Evolutionary conservation across 1,140 invertebrate genomes (phyloP).

Genomic region (Chironomus tepperi): DNA sequence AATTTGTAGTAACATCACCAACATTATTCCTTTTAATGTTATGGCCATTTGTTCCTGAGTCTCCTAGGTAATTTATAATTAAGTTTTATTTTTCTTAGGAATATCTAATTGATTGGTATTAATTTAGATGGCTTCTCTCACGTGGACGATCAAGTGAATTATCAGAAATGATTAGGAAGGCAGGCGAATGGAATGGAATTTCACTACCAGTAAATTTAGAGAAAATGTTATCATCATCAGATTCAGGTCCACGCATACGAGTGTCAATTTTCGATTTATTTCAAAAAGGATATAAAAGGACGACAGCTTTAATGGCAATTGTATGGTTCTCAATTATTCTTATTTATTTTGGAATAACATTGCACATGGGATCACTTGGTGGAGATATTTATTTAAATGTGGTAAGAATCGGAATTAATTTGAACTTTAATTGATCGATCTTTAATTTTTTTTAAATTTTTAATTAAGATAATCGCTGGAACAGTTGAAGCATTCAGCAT

Average conservation of each 20-base stretch:
- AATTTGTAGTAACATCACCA: slow-evolving; percentile 59
- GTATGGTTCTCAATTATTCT: slow-evolving; percentile 63
- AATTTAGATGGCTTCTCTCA: slow-evolving; percentile 70
- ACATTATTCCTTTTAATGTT: slow-evolving; percentile 53
- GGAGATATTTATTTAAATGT: slow-evolving; percentile 58
- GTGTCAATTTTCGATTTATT: slow-evolving; percentile 52
- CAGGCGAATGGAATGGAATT: slow-evolving; percentile 53
- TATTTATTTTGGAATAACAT: slow-evolving; percentile 59
- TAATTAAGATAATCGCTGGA: slow-evolving; percentile 47
- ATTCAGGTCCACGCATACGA: slow-evolving; percentile 28
- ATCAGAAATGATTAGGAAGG: slow-evolving; percentile 53
- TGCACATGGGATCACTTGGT: slow-evolving; percentile 56
- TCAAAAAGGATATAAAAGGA: slow-evolving; percentile 47
- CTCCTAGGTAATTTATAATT: slow-evolving; percentile 20
- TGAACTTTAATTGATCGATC: not conserved
- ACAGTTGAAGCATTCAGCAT: slow-evolving; percentile 58
- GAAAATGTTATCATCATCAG: slow-evolving; percentile 43
- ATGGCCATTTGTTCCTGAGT: slow-evolving; percentile 43
- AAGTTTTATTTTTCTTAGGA: slow-evolving; percentile 40
- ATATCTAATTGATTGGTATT: slow-evolving; percentile 65
- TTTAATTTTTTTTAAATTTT: not conserved
- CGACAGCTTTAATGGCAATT: slow-evolving; percentile 52
- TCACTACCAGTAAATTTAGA: slow-evolving; percentile 50
- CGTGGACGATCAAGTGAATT: slow-evolving; percentile 62
- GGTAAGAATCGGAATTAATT: slow-evolving; percentile 25